Evolutionary conservation across 2,113 vertebrate genomes (phyloP).

Genomic region (Chelonoidis abingdonii): DNA sequence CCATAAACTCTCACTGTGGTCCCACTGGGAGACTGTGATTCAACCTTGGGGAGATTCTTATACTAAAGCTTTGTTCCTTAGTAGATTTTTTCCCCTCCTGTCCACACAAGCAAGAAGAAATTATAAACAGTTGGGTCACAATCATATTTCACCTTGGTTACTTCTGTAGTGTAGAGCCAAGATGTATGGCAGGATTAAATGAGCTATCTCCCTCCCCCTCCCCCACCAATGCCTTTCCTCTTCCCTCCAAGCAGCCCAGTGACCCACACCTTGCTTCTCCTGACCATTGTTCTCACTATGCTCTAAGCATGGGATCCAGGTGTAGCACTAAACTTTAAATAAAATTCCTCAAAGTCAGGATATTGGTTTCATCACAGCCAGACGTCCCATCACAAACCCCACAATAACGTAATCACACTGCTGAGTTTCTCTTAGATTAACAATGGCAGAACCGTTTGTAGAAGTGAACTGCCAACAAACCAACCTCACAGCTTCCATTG

Average conservation of each 20-base stretch:
- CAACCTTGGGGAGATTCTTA: background rate
- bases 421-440: background rate
- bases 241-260: background rate
- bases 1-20: background rate
- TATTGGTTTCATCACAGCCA: background rate
- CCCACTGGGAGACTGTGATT: background rate
- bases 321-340: background rate
- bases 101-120: background rate
- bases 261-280: background rate
- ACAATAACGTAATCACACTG: background rate
- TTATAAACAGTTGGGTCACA: background rate
- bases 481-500: background rate
- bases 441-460: accelerated
- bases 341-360: background rate
- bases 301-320: background rate
- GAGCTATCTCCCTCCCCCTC: no score
- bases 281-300: background rate
- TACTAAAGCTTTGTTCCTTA: background rate
- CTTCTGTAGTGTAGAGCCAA: background rate
- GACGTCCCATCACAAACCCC: background rate
- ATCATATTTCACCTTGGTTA: accelerated
- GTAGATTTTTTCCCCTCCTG: background rate
- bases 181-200: no score
- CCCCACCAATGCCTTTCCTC: background rate
- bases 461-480: background rate